Evolutionary conservation across 2,113 vertebrate species (phyloP), one percentile per base, ranked within the genome.

Genomic region (Mus pahari): DNA sequence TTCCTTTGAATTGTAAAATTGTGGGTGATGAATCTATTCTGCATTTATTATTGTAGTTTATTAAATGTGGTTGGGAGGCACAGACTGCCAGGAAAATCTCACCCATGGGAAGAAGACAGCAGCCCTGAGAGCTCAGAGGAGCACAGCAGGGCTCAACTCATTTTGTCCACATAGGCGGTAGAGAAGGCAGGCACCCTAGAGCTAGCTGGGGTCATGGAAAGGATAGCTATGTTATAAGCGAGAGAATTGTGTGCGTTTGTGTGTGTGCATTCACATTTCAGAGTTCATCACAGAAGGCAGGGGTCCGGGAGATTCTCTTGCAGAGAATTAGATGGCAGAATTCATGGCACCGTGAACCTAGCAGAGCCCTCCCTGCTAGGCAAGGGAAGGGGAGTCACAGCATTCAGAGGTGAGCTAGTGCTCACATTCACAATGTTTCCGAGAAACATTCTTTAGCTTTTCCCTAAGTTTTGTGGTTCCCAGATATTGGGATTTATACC

Each of bases 1-100:
- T 75, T 87, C 77, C 77, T 82, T 60, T 77, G 50, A 77, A 45
- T 33, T 92, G 66, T 68, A 84, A 81, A 88, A 31, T 33, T 84
- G 74, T 78, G 62, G 87, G 45, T 71, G 66, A 92, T 90, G 78
- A 95, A 16, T 84, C 24, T 39, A 48, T 22, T 58, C 86, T 86
- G 39, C 24, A 71, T 71, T 75, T 84, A 66, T 79, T 81, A 75
- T n/a, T 84, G 79, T 2, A 60, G 36, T 79, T 92, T 87, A 83
- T 70, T 50, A 93, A 94, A 60, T 64, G 48, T 55, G n/a, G 39
- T 68, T 42, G 24, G 8, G 5, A 87, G 64, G 5, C 86, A 71
- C 48, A 42, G 75, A 75, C 55, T 88, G 20, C 84, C 42, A 60
- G 64, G 24, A 83, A 96, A 92, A 48, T n/a, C 53, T 87, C 11